Evolutionary conservation across 2,113 vertebrate genomes (phyloP).

Genomic region (Gorsachius goisagi): DNA sequence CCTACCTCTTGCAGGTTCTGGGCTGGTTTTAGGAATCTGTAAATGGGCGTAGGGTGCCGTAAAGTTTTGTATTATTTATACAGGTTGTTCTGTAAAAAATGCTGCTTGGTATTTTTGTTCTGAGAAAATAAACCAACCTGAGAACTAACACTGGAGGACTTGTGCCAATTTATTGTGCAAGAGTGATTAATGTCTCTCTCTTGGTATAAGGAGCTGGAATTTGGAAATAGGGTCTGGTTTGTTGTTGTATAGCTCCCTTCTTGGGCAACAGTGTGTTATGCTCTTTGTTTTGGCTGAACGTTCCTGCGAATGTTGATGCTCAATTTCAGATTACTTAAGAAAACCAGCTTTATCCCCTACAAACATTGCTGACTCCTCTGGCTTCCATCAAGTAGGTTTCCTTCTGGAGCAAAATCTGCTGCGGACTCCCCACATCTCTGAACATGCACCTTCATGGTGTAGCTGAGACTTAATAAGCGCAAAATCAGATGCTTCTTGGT

Average conservation of each 20-base stretch:
- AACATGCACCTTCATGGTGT: rapidly evolving
- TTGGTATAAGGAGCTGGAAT: not conserved
- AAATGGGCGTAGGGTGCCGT: not conserved
- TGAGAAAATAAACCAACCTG: conserved; percentile 61
- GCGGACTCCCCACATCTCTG: not conserved
- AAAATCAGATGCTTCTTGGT: not conserved
- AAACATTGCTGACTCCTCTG: not conserved
- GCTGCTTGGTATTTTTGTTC: conserved; percentile 33
- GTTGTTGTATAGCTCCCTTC: not conserved
- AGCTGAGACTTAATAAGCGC: not conserved
- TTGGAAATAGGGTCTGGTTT: not conserved
- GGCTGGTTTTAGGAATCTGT: not conserved
- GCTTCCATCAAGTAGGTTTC: not conserved
- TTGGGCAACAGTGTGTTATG: not conserved
- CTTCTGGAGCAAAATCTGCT: not conserved
- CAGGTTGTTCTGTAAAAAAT: conserved; percentile 16
- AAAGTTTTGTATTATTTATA: not conserved
- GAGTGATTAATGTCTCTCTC: not conserved
- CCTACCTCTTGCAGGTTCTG: not conserved
- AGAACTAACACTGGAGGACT: not conserved
- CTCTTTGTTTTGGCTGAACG: not conserved
- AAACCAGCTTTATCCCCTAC: not conserved
- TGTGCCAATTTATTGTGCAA: not conserved
- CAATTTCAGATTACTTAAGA: not conserved
- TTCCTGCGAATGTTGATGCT: not conserved